Evolutionary conservation across 2,113 vertebrate species (phyloP), one percentile per base, ranked within the genome.

Genomic region (Labeo catla): DNA sequence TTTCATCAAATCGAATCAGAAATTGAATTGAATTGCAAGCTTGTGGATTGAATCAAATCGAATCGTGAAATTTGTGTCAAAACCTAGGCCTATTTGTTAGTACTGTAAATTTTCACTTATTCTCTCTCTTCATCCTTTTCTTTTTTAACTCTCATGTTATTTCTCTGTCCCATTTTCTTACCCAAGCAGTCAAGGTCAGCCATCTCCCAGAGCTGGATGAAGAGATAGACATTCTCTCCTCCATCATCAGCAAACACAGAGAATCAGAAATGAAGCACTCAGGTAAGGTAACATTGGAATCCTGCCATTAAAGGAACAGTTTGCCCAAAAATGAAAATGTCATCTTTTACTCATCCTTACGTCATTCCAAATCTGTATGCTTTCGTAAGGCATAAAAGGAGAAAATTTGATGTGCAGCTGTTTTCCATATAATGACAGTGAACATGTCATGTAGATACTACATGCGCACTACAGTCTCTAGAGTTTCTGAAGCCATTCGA

Each of bases 221-320:
- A 72, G 96, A 98, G 86, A 98, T 99, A 0, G 96, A 99, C 92
- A 89, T 96, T 52, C 92, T 98, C 6, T 97, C 96, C 0, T 94
- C 96, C 2, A 89, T 96, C 86, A 93, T 98, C 54, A 94, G 94
- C 49, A 93, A 94, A 66, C 95, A 97, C 79, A 86, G 93, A 83
- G 88, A 0, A 21, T 89, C 92, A 3, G 89, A 90, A 21, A 72
- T 57, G 0, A 87, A 81, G 11, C 88, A 88, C 54, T 82, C 94
- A 88, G 95, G 95, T 96, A 91, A 89, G 66, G 19, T 61, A 9
- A 36, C 34, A 74, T 65, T 49, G 9, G 19, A 21, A 73, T n/a
- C 70, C 39, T 5, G 21, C 70, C 15, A 16, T 23, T 23, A 23
- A 63, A 23, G 9, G 59, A 21, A 23, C 23, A n/a, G 59, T 61